A percentile compares a stretch with the other conserved stretches of the same genome.
These are phyloP conservation scores for Brachirus orientalis DNA, from an alignment of 2,113 vertebrate genomes.

Conservation along the genomic window DNA sequence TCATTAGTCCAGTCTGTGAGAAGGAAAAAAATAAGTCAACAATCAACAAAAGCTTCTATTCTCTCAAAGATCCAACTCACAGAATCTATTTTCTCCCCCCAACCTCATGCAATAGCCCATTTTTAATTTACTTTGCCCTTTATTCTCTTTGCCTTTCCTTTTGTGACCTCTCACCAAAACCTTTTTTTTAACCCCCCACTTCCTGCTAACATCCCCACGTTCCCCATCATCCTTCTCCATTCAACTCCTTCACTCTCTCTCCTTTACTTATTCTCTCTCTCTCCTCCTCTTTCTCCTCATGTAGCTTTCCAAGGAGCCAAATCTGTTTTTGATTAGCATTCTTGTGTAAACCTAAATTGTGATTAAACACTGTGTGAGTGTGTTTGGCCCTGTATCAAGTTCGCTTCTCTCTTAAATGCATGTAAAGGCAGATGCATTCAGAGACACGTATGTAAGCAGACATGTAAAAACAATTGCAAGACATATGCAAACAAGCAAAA, in stretches of 20 bases:
- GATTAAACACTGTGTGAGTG: slow-evolving; percentile 72
- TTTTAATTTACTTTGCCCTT: slow-evolving; percentile 2
- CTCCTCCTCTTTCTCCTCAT: slow-evolving; percentile 10
- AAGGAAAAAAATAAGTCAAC: slow-evolving; percentile 33
- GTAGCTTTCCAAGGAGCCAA: slow-evolving; percentile 44
- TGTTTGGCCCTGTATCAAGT: slow-evolving; percentile 52
- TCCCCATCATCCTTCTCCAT: not conserved
- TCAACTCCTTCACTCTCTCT: slow-evolving; percentile 3
- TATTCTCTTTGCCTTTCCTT: not conserved
- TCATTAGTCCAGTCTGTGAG: slow-evolving; percentile 32
- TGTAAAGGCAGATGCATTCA: slow-evolving; percentile 22
- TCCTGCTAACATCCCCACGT: not conserved
- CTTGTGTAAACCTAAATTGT: slow-evolving; percentile 76
- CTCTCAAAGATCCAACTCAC: slow-evolving; percentile 17
- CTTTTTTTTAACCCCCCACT: not conserved
- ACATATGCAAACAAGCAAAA: slow-evolving; percentile 50
- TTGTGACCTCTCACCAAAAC: slow-evolving; percentile 23
- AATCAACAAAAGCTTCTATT: slow-evolving; percentile 57
- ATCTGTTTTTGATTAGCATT: slow-evolving; percentile 73
- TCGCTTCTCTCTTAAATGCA: slow-evolving; percentile 36
- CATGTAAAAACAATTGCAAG: slow-evolving; percentile 53
- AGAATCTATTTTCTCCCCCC: slow-evolving; percentile 3
- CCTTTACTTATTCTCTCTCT: slow-evolving; percentile 2
- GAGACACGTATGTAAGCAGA: slow-evolving; percentile 16
- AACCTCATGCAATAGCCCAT: not conserved